Base-by-base conservation (phyloP, 2,888 invertebrate species). In the Tenthredo distinguenda region DNA sequence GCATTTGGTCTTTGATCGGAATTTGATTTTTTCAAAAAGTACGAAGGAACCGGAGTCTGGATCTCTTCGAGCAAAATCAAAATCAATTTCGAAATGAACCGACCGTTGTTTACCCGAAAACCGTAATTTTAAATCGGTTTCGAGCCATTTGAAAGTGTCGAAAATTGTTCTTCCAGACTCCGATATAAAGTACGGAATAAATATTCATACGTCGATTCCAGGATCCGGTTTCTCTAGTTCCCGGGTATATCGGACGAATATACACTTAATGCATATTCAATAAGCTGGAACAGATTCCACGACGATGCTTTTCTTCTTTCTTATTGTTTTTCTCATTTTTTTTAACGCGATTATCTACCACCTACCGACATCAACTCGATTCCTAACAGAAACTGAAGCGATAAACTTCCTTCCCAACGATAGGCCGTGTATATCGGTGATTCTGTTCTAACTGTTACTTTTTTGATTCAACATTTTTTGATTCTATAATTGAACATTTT, bases 241-340 rank as follows among this genome's bases (percentile, higher is more conserved):
- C 31, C 4, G 43, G 21, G 5, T n/a, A 40, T 7, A 37, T 4
- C 15, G 68, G 47, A 47, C 37, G 47, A 62, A 26, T 62, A 62
- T 3, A 47, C 10, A 47, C 43, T 26, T 5, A 47, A 76, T 50
- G 76, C 43, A 76, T 76, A 76, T 76, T 76, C 76, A 76, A 43
- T 76, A 47, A 76, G 76, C 21, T 76, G 76, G 18, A 76, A 76
- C 31, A 76, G 76, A 76, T 76, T 76, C 47, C 21, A 47, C 31
- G 47, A 71, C 18, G 71, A 37, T 12, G 34, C n/a, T 76, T 47
- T 47, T 76, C 50, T 21, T 9, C 18, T 26, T 18, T 15, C 12
- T 47, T 18, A 18, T 26, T 26, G 15, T n/a, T 76, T 7, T 47
- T 76, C n/a, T 43, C 0, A 15, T 76, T 76, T 76, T 76, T 76